Conservation (phyloP, 1,140 invertebrate genomes). For the Cotesia chilonis region DNA sequence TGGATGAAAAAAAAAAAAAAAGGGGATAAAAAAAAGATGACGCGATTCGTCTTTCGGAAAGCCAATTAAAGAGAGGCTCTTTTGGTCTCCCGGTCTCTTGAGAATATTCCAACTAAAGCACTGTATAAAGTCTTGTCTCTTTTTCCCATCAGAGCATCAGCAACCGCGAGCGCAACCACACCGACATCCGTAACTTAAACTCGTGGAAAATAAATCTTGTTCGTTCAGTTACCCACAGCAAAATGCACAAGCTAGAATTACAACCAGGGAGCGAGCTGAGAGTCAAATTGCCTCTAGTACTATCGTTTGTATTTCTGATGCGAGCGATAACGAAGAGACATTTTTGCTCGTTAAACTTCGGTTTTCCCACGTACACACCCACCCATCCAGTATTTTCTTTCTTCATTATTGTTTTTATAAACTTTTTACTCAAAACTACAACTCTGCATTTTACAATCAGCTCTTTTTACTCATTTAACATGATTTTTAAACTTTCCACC, state of each 20-base stretch:
- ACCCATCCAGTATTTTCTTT: background rate
- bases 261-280: background rate
- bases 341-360: constrained; percentile 49
- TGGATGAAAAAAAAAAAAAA: background rate
- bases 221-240: constrained; percentile 23
- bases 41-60: constrained; percentile 23
- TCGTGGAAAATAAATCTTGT: constrained; percentile 27
- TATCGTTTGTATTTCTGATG: constrained; percentile 28
- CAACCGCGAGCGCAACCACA: background rate
- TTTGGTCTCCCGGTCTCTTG: constrained; percentile 18
- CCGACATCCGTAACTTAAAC: constrained; percentile 1
- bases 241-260: constrained; percentile 29
- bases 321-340: constrained; percentile 35
- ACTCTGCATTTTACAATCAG: too few relatives aligned
- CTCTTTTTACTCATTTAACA: too few relatives aligned
- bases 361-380: constrained; percentile 6
- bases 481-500: too few relatives aligned
- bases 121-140: background rate
- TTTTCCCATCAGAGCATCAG: background rate
- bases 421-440: background rate
- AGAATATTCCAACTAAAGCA: background rate
- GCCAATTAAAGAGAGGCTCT: constrained; percentile 33
- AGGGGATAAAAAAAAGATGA: constrained; percentile 3
- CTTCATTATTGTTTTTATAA: background rate
- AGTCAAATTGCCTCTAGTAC: constrained; percentile 32